phyloP scores from a whole-genome alignment of 2,888 invertebrate species.

The Esperia sulphurella region DNA sequence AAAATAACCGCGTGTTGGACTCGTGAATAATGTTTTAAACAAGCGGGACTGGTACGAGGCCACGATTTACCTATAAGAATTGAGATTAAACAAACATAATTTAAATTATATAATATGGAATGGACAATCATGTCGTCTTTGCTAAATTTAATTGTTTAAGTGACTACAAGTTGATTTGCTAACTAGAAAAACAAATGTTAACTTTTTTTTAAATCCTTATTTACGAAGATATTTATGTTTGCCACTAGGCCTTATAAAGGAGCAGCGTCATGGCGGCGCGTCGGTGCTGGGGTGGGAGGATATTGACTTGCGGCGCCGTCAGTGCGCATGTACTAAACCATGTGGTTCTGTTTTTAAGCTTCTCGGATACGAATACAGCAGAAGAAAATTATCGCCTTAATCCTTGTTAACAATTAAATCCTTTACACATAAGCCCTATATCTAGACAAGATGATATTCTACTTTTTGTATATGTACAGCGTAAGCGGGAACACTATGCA shows the following conservation, averaged over 20 bases:
- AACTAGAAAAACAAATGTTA: no score
- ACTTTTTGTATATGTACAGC: conserved; percentile 5
- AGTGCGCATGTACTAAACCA: conserved; percentile 73
- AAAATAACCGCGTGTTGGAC: no score
- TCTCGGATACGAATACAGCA: conserved; percentile 28
- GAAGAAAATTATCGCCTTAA: conserved; percentile 40
- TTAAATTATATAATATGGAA: no score
- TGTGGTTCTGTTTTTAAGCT: conserved; percentile 72
- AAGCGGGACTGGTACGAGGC: no score
- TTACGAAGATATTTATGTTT: conserved; percentile 17
- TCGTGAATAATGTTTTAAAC: no score
- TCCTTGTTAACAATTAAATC: conserved; percentile 32
- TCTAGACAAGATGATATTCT: conserved; percentile 2
- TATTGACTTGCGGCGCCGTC: conserved; percentile 73
- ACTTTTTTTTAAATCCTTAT: not conserved
- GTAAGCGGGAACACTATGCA: conserved; percentile 1
- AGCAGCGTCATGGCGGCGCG: conserved; percentile 71
- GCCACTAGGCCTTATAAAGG: conserved; percentile 33
- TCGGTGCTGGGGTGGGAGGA: conserved; percentile 68
- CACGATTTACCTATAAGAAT: no score
- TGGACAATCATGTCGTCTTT: no score
- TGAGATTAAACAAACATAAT: no score
- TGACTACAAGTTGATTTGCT: no score
- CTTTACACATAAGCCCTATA: conserved; percentile 2
- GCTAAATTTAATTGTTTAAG: no score